phyloP scores from a whole-genome alignment of 2,888 invertebrate genomes.

The Zaprionus bogoriensis region DNA sequence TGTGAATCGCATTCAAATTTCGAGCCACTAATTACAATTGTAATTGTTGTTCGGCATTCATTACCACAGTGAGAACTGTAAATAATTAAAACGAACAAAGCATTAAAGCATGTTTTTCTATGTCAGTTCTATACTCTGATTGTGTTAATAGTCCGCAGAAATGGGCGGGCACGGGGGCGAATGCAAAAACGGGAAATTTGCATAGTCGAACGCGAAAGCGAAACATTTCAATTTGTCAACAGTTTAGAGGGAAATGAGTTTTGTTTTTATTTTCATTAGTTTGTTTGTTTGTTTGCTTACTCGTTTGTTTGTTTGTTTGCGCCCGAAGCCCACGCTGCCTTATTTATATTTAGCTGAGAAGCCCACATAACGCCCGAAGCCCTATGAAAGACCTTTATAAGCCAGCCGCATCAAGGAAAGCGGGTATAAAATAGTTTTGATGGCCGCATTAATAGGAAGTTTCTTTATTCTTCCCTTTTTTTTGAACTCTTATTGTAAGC shows the following conservation, averaged over 20 bases:
- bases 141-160: not conserved
- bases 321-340: not conserved
- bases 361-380: slow-evolving; percentile 21
- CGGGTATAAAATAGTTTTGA: slow-evolving; percentile 48
- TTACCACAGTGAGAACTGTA: not conserved
- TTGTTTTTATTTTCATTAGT: slow-evolving; percentile 5
- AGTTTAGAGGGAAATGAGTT: slow-evolving; percentile 26
- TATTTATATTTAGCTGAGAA: not conserved
- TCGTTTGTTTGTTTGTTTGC: not conserved
- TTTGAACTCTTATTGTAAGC: slow-evolving; percentile 19
- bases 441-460: slow-evolving; percentile 27
- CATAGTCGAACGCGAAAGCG: slow-evolving; percentile 14
- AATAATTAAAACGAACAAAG: not conserved
- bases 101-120: not conserved
- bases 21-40: not conserved
- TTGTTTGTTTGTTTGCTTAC: slow-evolving; percentile 13
- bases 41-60: not conserved
- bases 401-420: slow-evolving; percentile 18
- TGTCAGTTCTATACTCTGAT: not conserved
- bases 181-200: slow-evolving; percentile 25
- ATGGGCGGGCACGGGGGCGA: slow-evolving; percentile 3
- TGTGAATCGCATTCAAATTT: too few relatives aligned
- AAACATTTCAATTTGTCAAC: slow-evolving; percentile 36
- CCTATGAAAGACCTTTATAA: not conserved
- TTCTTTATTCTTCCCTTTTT: not conserved